phyloP scores from a whole-genome alignment of 2,797 vertebrate genomes.

The Aulostomus chinensis region DNA sequence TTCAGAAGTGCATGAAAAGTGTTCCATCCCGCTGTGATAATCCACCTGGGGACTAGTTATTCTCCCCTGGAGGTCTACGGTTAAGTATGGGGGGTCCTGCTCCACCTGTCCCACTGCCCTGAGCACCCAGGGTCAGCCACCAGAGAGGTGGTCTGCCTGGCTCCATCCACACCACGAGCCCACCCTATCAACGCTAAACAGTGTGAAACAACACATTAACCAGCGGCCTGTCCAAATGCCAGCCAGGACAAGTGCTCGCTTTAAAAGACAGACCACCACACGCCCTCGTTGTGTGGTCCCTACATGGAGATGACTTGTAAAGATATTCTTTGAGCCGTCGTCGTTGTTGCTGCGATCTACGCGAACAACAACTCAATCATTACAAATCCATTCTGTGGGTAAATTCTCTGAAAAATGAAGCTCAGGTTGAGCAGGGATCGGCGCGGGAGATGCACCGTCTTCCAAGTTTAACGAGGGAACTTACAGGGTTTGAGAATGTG shows the following conservation, averaged over 20 bases:
- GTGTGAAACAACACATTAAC: constrained; percentile 82
- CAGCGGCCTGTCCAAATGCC: constrained; percentile 74
- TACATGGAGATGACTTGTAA: constrained; percentile 11
- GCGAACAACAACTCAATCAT: constrained; percentile 5
- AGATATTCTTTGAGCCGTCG: constrained; percentile 8
- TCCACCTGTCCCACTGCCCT: constrained; percentile 75
- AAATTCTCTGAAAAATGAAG: not conserved
- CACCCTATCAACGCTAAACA: constrained; percentile 71
- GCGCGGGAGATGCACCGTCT: not conserved
- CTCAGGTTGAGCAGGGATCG: not conserved
- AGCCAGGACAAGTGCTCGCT: constrained; percentile 60
- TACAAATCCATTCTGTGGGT: too few relatives aligned
- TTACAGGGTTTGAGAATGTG: constrained; percentile 2
- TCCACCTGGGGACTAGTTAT: constrained; percentile 13
- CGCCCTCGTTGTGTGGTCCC: constrained; percentile 68
- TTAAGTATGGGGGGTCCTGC: constrained; percentile 63
- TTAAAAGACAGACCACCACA: constrained; percentile 61
- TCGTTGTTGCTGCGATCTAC: too few relatives aligned
- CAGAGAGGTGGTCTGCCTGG: constrained; percentile 67
- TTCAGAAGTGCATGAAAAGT: too few relatives aligned
- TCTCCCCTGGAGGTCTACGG: constrained; percentile 58
- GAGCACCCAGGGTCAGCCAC: constrained; percentile 61
- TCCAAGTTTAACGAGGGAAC: not conserved
- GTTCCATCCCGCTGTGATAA: not conserved
- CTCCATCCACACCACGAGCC: constrained; percentile 54